phyloP scores from a whole-genome alignment of 2,888 invertebrate genomes.

The Hymenopus coronatus region DNA sequence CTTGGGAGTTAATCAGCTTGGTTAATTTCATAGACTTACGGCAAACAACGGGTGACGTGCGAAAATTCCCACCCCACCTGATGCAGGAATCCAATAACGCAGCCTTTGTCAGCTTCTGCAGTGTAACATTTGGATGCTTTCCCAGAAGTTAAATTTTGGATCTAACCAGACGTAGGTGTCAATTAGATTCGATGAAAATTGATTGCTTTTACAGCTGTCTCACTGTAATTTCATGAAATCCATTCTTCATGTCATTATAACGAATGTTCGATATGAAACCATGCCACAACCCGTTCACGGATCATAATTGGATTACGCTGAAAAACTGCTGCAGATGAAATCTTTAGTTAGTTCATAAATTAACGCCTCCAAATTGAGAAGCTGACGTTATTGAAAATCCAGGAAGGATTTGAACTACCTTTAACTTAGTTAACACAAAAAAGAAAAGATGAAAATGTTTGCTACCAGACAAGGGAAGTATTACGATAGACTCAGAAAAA shows the following conservation, averaged over 20 bases:
- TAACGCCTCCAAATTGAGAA: too few species aligned
- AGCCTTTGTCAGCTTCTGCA: background rate
- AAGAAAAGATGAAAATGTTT: too few species aligned
- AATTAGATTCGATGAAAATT: background rate
- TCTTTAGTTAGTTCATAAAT: too few species aligned
- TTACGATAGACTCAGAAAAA: too few species aligned
- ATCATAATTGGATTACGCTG: too few species aligned
- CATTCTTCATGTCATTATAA: background rate
- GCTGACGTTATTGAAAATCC: too few species aligned
- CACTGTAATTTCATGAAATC: background rate
- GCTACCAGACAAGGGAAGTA: too few species aligned
- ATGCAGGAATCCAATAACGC: background rate
- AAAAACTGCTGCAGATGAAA: too few species aligned
- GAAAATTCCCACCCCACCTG: background rate
- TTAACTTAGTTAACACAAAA: too few species aligned
- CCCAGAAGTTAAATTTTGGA: background rate
- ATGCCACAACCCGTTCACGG: too few species aligned
- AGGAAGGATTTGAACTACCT: too few species aligned
- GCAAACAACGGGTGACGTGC: background rate
- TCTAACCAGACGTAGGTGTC: background rate
- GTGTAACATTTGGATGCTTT: background rate
- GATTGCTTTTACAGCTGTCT: background rate
- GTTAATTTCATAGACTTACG: constrained; percentile 2
- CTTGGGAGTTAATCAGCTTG: background rate
- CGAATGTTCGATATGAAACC: too few species aligned